phyloP scores from a whole-genome alignment of 2,888 invertebrate species.

The Agrotis exclamationis region DNA sequence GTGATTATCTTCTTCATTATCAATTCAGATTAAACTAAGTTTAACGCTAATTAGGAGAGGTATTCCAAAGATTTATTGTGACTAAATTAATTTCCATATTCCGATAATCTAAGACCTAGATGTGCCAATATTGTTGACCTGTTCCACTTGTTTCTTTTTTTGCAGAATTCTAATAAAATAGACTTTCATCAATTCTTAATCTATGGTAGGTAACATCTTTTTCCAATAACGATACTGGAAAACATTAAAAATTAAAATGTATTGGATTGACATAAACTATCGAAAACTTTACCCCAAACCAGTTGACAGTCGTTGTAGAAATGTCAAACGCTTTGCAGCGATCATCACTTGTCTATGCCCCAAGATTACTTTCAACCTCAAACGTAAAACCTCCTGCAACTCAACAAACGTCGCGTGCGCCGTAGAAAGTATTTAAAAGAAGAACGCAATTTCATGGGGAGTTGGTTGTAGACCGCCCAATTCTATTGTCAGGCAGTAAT shows the following conservation, averaged over 20 bases:
- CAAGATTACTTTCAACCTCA: slow-evolving; percentile 4
- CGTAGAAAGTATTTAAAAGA: slow-evolving; percentile 88
- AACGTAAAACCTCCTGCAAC: slow-evolving; percentile 41
- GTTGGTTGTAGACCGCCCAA: slow-evolving; percentile 84
- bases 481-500: slow-evolving; percentile 88
- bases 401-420: slow-evolving; percentile 62
- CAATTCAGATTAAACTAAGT: slow-evolving; percentile 14
- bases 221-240: background rate
- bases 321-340: background rate
- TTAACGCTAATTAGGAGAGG: background rate
- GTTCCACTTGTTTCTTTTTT: background rate
- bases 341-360: background rate
- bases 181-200: background rate
- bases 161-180: background rate
- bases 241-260: background rate
- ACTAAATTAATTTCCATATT: slow-evolving; percentile 7
- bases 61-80: slow-evolving; percentile 14
- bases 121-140: slow-evolving; percentile 2
- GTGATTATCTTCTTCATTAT: slow-evolving; percentile 35
- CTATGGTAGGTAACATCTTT: no score
- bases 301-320: background rate
- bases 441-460: slow-evolving; percentile 87
- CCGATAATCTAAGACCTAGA: background rate
- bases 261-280: background rate
- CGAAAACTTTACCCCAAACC: background rate